Conservation (phyloP, 2,797 vertebrate species). For the Propithecus deckenii region DNA sequence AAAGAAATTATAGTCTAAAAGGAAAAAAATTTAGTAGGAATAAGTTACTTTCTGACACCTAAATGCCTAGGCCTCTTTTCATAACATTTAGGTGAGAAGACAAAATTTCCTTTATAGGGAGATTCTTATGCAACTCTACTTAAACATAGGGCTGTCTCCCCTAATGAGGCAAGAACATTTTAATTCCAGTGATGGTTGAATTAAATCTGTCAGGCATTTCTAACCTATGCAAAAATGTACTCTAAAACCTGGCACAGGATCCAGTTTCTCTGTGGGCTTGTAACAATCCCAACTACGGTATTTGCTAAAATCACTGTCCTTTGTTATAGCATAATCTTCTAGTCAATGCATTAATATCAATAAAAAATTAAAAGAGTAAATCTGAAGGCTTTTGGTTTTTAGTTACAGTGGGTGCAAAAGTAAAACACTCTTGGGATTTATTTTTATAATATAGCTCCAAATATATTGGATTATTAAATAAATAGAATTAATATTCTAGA, state of each 20-base stretch:
- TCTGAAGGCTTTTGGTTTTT: not conserved
- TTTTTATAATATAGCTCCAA: not conserved
- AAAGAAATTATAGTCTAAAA: not conserved
- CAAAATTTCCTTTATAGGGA: not conserved
- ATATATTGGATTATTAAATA: not conserved
- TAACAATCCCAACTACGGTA: not conserved
- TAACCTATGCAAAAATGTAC: not conserved
- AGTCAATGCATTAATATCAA: not conserved
- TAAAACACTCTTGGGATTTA: not conserved
- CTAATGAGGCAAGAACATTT: not conserved
- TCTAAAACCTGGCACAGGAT: not conserved
- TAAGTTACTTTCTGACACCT: not conserved
- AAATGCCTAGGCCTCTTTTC: not conserved
- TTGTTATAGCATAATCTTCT: not conserved
- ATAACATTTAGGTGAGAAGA: not conserved
- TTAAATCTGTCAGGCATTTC: not conserved
- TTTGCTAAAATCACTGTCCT: not conserved
- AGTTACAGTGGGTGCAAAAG: not conserved
- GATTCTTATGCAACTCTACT: not conserved
- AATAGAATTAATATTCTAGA: not conserved
- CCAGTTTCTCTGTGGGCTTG: not conserved
- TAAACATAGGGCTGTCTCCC: not conserved
- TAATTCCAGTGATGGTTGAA: not conserved
- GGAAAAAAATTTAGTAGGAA: not conserved
- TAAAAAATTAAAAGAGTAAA: not conserved